phyloP scores from a whole-genome alignment of 2,888 invertebrate species.

The Morinoia aosen region DNA sequence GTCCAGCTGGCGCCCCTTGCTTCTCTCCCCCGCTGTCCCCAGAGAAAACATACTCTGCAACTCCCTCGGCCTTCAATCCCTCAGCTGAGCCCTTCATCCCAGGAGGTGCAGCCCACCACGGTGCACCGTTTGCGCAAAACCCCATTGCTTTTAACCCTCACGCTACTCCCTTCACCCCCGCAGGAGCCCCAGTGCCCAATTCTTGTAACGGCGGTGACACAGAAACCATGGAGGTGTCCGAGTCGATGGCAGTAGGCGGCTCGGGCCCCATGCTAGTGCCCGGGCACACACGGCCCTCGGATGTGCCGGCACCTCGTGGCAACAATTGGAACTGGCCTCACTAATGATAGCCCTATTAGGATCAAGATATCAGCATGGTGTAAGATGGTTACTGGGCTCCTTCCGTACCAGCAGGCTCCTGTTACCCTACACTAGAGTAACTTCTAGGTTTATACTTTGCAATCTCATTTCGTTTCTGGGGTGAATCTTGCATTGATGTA shows the following conservation, averaged over 20 bases:
- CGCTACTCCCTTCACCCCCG: background rate
- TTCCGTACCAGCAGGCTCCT: background rate
- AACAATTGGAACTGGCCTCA: slow-evolving; percentile 47
- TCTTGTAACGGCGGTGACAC: slow-evolving; percentile 39
- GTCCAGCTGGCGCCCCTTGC: slow-evolving; percentile 42
- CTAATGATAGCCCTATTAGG: slow-evolving; percentile 38
- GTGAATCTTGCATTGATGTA: background rate
- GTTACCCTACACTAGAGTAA: background rate
- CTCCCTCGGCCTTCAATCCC: slow-evolving; percentile 33
- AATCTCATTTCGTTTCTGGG: background rate
- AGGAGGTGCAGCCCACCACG: background rate
- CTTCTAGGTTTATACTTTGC: background rate
- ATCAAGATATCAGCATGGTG: slow-evolving; percentile 1
- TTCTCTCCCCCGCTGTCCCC: slow-evolving; percentile 41
- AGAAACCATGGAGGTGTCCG: slow-evolving; percentile 36
- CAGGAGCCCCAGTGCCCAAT: background rate
- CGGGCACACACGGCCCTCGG: slow-evolving; percentile 29
- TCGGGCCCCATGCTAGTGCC: slow-evolving; percentile 30
- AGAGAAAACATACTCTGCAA: background rate
- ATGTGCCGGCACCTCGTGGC: slow-evolving; percentile 25
- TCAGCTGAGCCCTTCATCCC: background rate
- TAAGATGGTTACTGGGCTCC: background rate
- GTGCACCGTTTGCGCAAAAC: background rate
- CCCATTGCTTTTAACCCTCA: slow-evolving; percentile 4
- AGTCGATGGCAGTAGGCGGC: slow-evolving; percentile 1